A percentile compares a stretch with the other conserved stretches of the same genome.
Conservation (phyloP, 1,140 invertebrate species). For the Melitaea cinxia region DNA sequence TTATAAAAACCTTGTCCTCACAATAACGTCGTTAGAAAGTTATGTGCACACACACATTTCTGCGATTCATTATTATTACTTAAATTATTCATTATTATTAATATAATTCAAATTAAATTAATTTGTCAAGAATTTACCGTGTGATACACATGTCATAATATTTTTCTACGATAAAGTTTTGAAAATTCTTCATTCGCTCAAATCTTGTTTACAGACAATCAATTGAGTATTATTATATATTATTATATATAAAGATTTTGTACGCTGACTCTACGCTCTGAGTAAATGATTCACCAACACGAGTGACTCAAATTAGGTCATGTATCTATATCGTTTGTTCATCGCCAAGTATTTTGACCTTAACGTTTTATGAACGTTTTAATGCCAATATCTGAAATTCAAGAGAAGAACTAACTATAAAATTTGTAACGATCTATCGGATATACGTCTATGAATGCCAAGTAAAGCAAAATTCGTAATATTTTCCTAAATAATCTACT, state of each 20-base stretch:
- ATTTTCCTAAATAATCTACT: neutral
- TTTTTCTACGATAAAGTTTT: too few species aligned
- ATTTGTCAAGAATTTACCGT: too few species aligned
- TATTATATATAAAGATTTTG: neutral
- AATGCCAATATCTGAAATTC: conserved; percentile 39
- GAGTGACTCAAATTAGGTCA: conserved; percentile 48
- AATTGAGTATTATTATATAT: too few species aligned
- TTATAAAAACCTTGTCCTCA: too few species aligned
- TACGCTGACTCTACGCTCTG: neutral
- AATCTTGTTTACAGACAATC: too few species aligned
- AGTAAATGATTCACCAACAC: conserved; percentile 10
- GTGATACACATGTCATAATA: too few species aligned
- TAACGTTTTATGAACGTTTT: conserved; percentile 57
- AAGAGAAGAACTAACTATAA: conserved; percentile 46
- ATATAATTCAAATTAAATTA: too few species aligned
- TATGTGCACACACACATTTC: too few species aligned
- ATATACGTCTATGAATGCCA: conserved; percentile 20
- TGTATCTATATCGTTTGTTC: conserved; percentile 50
- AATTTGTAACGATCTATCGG: conserved; percentile 28
- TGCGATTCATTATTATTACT: too few species aligned
- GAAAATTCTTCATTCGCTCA: too few species aligned
- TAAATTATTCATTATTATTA: too few species aligned
- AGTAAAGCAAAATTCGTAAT: neutral
- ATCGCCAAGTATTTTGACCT: conserved; percentile 60
- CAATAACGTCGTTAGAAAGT: too few species aligned